A percentile compares a stretch with the other conserved stretches of the same genome.
Evolutionary conservation across 2,797 vertebrate genomes (phyloP).

Genomic region (Xiphorhynchus erythropygius): DNA sequence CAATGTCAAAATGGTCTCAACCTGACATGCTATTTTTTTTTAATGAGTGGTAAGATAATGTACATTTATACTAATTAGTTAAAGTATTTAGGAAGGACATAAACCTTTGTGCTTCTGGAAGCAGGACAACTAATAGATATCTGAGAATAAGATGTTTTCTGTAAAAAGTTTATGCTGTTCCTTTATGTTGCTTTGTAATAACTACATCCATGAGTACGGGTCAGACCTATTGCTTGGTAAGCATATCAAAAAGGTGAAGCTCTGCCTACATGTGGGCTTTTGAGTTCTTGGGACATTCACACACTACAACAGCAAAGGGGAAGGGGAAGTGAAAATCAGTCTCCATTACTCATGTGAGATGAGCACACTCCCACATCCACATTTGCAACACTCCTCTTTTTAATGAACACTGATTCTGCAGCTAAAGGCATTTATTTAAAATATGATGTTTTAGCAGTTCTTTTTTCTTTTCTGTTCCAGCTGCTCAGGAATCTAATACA

Average conservation of each 20-base stretch:
- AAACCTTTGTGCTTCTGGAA: not conserved
- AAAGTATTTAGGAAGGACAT: not conserved
- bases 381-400: constrained; percentile 10
- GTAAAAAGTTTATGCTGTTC: not conserved
- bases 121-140: not conserved
- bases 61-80: not conserved
- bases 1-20: not conserved
- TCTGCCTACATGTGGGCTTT: not conserved
- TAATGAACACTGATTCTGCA: not conserved
- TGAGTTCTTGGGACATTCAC: not conserved
- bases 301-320: not conserved
- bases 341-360: not conserved
- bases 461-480: constrained; percentile 70
- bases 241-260: not conserved
- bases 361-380: not conserved
- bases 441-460: fast-evolving
- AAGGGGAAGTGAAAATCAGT: constrained; percentile 32
- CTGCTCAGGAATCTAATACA: constrained; percentile 74
- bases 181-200: not conserved
- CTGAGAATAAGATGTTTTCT: not conserved
- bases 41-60: not conserved
- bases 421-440: not conserved
- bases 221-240: not conserved
- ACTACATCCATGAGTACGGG: not conserved
- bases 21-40: not conserved